phyloP scores from a whole-genome alignment of 1,140 invertebrate species.

The Zophobas atratus region DNA sequence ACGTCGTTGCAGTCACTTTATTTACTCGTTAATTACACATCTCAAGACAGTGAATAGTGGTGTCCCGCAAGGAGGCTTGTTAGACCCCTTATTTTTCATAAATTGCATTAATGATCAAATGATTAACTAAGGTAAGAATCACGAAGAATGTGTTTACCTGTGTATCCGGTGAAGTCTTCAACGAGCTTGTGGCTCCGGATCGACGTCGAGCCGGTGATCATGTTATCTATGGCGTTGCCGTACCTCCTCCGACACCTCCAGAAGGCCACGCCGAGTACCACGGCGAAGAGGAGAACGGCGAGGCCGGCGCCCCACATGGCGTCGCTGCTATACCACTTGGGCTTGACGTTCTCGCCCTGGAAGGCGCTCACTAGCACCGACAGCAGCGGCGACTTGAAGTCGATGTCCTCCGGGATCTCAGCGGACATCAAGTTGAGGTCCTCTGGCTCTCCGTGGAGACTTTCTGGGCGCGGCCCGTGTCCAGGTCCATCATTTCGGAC shows the following conservation, averaged over 20 bases:
- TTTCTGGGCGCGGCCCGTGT: constrained; percentile 73
- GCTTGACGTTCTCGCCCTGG: constrained; percentile 70
- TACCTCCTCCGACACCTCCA: constrained; percentile 72
- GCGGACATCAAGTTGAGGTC: constrained; percentile 70
- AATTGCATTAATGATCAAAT: too few relatives aligned
- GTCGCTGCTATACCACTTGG: constrained; percentile 71
- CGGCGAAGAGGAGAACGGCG: constrained; percentile 72
- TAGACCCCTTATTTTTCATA: too few relatives aligned
- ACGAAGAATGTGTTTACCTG: constrained; percentile 58
- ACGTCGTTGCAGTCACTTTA: too few relatives aligned
- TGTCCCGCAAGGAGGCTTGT: too few relatives aligned
- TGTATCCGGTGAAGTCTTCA: constrained; percentile 70
- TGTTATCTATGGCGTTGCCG: constrained; percentile 72
- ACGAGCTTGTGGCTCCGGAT: constrained; percentile 73
- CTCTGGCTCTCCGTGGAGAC: constrained; percentile 75
- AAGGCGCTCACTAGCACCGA: constrained; percentile 74
- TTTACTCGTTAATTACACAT: too few relatives aligned
- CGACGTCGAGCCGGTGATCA: constrained; percentile 72
- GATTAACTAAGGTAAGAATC: too few relatives aligned
- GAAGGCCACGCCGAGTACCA: constrained; percentile 69
- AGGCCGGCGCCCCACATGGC: constrained; percentile 71
- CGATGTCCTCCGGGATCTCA: constrained; percentile 64
- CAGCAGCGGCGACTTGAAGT: constrained; percentile 71
- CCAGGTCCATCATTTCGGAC: constrained; percentile 76
- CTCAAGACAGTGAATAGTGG: too few relatives aligned